Conservation (phyloP, 2,888 invertebrate genomes). For the Melitaea athalia region DNA sequence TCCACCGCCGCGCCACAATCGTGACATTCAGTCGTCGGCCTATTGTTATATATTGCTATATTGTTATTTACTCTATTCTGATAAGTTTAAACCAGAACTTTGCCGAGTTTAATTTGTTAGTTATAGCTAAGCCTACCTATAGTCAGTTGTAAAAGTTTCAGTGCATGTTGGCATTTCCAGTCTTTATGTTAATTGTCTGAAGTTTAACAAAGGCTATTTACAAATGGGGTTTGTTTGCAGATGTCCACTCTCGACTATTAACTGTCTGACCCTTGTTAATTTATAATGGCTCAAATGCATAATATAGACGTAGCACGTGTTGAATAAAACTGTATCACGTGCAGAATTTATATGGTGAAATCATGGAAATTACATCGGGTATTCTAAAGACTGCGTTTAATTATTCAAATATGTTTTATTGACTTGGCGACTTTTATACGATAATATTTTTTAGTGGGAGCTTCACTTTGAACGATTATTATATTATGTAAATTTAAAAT, state of each 20-base stretch:
- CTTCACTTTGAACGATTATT: too few relatives aligned
- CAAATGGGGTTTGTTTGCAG: conserved; percentile 13
- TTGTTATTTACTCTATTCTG: not conserved
- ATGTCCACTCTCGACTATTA: conserved; percentile 15
- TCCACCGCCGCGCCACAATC: too few relatives aligned
- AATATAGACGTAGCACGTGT: not conserved
- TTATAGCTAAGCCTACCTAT: not conserved
- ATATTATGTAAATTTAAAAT: too few relatives aligned
- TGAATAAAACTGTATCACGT: not conserved
- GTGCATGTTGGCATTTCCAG: conserved; percentile 3
- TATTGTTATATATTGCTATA: too few relatives aligned
- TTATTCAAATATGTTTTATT: too few relatives aligned
- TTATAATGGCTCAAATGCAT: conserved; percentile 12
- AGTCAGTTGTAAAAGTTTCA: conserved; percentile 16
- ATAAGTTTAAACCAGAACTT: not conserved
- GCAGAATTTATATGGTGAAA: not conserved
- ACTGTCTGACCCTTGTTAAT: conserved; percentile 12
- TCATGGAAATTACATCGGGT: not conserved
- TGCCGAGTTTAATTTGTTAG: not conserved
- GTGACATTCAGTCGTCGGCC: too few relatives aligned
- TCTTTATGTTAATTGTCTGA: conserved; percentile 16
- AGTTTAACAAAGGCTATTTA: conserved; percentile 18
- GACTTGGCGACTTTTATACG: too few relatives aligned
- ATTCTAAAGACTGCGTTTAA: not conserved
- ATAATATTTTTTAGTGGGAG: too few relatives aligned